Conservation (phyloP, 2,888 invertebrate genomes). For the Dioctria rufipes region DNA sequence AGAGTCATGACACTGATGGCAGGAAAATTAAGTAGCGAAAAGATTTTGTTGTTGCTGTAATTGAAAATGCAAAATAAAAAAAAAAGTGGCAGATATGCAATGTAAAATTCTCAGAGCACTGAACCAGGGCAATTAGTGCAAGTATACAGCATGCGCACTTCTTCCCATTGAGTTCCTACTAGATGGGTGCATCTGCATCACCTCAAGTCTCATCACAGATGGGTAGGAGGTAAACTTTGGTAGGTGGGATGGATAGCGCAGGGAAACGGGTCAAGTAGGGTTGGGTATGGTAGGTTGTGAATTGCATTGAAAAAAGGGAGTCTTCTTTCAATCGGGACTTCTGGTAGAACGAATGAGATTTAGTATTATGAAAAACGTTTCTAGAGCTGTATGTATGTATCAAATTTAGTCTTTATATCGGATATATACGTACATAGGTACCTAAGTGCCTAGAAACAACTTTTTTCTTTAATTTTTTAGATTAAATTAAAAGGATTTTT, state of each 20-base stretch:
- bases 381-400: too few relatives aligned
- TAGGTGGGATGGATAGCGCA: constrained; percentile 1
- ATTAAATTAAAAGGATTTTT: too few relatives aligned
- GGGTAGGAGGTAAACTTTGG: too few relatives aligned
- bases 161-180: neutral
- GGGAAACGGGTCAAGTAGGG: constrained; percentile 40
- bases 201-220: neutral
- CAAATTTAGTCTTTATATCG: too few relatives aligned
- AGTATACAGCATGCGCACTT: constrained; percentile 32
- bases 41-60: neutral
- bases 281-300: constrained; percentile 10
- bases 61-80: neutral
- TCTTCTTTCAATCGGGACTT: constrained; percentile 8
- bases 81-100: neutral
- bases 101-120: constrained; percentile 9
- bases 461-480: too few relatives aligned
- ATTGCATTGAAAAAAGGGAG: neutral
- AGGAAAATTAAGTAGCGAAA: constrained; percentile 24
- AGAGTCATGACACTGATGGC: neutral
- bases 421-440: too few relatives aligned
- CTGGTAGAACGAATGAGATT: constrained; percentile 14
- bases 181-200: constrained; percentile 32
- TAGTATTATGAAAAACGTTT: neutral
- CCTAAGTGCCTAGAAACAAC: too few relatives aligned
- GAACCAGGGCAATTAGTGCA: constrained; percentile 46